phyloP scores from a whole-genome alignment of 2,888 invertebrate species.

The Deroplatys truncata region DNA sequence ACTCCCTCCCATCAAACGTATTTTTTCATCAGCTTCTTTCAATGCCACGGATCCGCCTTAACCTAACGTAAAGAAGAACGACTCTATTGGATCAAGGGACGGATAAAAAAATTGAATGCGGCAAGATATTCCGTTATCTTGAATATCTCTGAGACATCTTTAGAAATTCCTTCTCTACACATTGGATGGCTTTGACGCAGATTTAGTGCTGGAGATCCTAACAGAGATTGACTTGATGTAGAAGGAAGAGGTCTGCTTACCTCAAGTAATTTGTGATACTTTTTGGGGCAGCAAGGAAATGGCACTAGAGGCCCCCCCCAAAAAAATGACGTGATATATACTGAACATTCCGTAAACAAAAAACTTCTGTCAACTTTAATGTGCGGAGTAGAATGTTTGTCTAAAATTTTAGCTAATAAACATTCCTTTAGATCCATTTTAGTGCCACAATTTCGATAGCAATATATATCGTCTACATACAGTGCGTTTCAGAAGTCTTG shows the following conservation, averaged over 20 bases:
- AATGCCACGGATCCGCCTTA: not conserved
- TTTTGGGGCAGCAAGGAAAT: too few relatives aligned
- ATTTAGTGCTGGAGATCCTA: not conserved
- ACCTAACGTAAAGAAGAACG: not conserved
- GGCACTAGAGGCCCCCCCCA: too few relatives aligned
- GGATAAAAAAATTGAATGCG: not conserved
- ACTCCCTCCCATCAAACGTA: not conserved
- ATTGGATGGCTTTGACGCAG: not conserved
- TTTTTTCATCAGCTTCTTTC: not conserved
- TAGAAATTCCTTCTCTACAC: not conserved
- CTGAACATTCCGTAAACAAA: too few relatives aligned
- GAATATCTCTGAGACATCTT: not conserved
- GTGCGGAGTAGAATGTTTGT: too few relatives aligned
- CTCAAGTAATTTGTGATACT: not conserved
- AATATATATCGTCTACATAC: too few relatives aligned
- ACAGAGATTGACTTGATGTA: not conserved
- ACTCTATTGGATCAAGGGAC: not conserved
- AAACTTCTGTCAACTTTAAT: too few relatives aligned
- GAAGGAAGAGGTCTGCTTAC: not conserved
- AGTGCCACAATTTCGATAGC: too few relatives aligned
- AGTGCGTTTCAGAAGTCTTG: too few relatives aligned
- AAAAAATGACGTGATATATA: too few relatives aligned
- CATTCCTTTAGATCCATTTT: too few relatives aligned
- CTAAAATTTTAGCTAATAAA: too few relatives aligned
- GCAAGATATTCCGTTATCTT: not conserved